Percentiles rank a stretch among this genome's conserved stretches.
phyloP scores from a whole-genome alignment of 2,888 invertebrate genomes.

The Netelia fuscicornis region DNA sequence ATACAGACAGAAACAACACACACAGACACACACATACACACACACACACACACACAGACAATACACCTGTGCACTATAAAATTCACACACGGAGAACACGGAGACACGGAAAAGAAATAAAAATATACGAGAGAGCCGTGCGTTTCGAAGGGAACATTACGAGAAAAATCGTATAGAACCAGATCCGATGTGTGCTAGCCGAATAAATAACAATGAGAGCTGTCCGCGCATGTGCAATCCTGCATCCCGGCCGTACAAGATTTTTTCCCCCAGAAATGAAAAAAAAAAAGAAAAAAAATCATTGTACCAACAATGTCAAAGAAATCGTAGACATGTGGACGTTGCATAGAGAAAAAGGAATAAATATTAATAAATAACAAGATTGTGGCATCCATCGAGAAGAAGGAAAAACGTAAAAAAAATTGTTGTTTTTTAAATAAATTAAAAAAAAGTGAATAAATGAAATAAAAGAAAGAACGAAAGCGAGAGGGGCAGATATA shows the following conservation, averaged over 20 bases:
- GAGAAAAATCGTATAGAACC: constrained; percentile 70
- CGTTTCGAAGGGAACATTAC: constrained; percentile 54
- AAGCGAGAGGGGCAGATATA: constrained; percentile 77
- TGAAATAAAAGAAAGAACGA: constrained; percentile 71
- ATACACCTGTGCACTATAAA: constrained; percentile 67
- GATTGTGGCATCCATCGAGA: constrained; percentile 62
- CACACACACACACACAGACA: constrained; percentile 64
- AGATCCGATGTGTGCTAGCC: constrained; percentile 79
- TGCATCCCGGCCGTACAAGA: constrained; percentile 74
- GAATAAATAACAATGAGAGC: constrained; percentile 78
- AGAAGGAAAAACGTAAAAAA: constrained; percentile 48
- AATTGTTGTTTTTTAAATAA: constrained; percentile 73
- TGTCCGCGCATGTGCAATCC: constrained; percentile 73
- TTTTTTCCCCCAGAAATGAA: constrained; percentile 74
- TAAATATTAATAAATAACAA: constrained; percentile 75
- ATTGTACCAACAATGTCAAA: constrained; percentile 11
- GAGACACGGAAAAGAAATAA: constrained; percentile 52
- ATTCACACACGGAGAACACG: constrained; percentile 31
- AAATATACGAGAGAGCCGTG: constrained; percentile 44
- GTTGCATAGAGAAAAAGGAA: constrained; percentile 60
- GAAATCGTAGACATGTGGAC: constrained; percentile 66
- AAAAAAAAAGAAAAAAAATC: constrained; percentile 37
- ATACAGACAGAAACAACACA: background rate
- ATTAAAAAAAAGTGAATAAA: constrained; percentile 77
- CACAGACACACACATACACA: constrained; percentile 42